Evolutionary conservation across 2,113 vertebrate genomes (phyloP).

Genomic region (Ictalurus punctatus): DNA sequence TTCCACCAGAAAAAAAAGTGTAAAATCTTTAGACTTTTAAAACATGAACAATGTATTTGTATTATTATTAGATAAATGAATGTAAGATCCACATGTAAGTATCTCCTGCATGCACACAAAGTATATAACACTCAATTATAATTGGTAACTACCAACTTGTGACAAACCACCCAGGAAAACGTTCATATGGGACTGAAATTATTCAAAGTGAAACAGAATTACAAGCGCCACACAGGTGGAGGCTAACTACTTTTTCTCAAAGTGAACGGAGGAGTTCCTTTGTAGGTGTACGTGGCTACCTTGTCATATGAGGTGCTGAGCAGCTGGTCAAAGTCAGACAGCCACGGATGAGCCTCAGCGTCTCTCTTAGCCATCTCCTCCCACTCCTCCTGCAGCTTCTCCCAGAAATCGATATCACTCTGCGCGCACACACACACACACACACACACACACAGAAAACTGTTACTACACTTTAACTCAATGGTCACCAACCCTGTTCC

Average conservation of each 20-base stretch:
- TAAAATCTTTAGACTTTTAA: neutral
- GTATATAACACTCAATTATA: neutral
- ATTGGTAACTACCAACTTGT: neutral
- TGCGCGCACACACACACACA: conserved; percentile 58
- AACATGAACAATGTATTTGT: neutral
- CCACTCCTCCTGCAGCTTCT: conserved; percentile 98
- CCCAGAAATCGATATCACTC: conserved; percentile 99
- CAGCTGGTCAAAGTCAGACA: conserved; percentile 93
- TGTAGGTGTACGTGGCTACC: conserved; percentile 67
- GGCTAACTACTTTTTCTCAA: neutral
- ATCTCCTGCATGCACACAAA: neutral
- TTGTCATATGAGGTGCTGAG: conserved; percentile 88
- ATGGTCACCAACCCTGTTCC: no score
- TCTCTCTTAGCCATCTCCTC: conserved; percentile 98
- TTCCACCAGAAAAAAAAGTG: neutral
- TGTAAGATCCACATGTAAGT: neutral
- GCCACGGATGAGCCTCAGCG: conserved; percentile 94
- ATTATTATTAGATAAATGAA: neutral
- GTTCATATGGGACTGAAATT: neutral
- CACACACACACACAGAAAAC: conserved; percentile 36
- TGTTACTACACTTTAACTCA: conserved; percentile 7
- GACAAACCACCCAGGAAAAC: neutral
- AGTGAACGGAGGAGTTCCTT: neutral
- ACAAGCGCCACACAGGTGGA: neutral
- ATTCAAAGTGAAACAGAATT: neutral